Conservation (phyloP, 2,888 invertebrate genomes). For the Invenusta paracnida region DNA sequence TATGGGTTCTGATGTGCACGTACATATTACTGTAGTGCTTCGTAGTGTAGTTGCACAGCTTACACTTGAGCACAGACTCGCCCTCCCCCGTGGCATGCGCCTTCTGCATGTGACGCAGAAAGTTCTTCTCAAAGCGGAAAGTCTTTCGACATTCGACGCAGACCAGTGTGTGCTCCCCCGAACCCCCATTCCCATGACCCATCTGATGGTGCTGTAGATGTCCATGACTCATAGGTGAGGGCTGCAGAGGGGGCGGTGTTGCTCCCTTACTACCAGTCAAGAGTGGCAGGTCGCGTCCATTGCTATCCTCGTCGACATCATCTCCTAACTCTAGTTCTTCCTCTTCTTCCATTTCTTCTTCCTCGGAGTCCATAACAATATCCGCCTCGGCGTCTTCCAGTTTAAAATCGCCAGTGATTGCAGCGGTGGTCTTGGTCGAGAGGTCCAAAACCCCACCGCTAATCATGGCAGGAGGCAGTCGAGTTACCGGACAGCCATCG, state of each 20-base stretch:
- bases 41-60: constrained; percentile 59
- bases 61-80: constrained; percentile 56
- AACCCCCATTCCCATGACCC: not conserved
- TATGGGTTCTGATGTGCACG: constrained; percentile 59
- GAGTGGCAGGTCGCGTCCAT: not conserved
- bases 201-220: not conserved
- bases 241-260: not conserved
- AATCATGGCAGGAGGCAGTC: not conserved
- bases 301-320: no score
- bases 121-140: constrained; percentile 42
- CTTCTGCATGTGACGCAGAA: constrained; percentile 36
- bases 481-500: not conserved
- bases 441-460: not conserved
- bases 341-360: no score
- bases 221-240: not conserved
- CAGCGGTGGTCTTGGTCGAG: not conserved
- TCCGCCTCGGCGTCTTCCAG: not conserved
- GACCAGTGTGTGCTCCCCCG: constrained; percentile 27
- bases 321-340: no score
- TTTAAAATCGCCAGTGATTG: not conserved
- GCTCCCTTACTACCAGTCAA: not conserved
- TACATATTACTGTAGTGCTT: constrained; percentile 60
- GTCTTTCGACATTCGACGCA: constrained; percentile 35
- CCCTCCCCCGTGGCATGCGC: constrained; percentile 35
- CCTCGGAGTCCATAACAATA: not conserved